Evolutionary conservation across 2,113 vertebrate species (phyloP), one percentile per base, ranked within the genome.

Genomic region (Callorhinus ursinus): DNA sequence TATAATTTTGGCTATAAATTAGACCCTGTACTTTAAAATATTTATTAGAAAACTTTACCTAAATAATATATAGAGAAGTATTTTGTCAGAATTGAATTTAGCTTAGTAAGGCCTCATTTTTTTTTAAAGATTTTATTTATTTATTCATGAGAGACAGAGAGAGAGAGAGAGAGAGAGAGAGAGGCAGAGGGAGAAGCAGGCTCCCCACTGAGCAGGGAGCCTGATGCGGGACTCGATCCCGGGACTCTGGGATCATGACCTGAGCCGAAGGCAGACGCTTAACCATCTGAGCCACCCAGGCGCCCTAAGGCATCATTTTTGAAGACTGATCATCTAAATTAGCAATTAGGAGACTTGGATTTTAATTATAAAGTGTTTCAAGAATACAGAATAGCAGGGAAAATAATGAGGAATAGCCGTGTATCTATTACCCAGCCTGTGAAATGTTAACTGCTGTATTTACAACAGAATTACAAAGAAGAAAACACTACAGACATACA

Each of bases 1-100:
- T 88, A 36, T 88, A 83, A 69, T 86, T 86, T 92, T 92, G 49
- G 33, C 51, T 87, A 61, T 49, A 77, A 69, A 39, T 42, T 71
- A n/a, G 39, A 63, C 24, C 18, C 9, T 80, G 15, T 24, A 59
- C 5, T 57, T 89, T 51, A 80, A 91, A 46, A 4, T 93, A 76
- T 10, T 96, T 79, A 72, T 93, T 91, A 72, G 61, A 74, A 79
- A 84, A 85, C 63, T 53, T 79, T 18, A 49, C 21, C 84, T 49
- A 77, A 46, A 16, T 76, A 28, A 76, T 76, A 28, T 49, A 46
- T 16, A 76, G 4, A 93, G 67, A 71, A 77, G 61, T 19, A 65
- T 87, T 89, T 81, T 31, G 28, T 93, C 16, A 77, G 57, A 88
- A 63, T 93, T 95, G 80, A 67, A 77, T 77, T 94, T 71, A 82